Conservation (phyloP, 2,888 invertebrate species). For the Micropterix aruncella region DNA sequence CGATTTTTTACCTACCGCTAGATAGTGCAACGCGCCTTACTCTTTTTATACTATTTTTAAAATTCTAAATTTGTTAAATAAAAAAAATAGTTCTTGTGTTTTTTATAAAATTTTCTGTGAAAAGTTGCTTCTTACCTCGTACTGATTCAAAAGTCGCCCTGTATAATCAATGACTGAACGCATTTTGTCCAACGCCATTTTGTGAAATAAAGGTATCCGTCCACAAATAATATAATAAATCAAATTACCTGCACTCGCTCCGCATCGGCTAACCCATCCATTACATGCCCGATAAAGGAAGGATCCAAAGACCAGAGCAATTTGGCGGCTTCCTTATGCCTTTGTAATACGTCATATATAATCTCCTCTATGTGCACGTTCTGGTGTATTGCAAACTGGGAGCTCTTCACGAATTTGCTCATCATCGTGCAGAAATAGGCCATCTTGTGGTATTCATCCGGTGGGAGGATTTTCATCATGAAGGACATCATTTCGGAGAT, state of each 20-base stretch:
- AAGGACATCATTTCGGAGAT: conserved; percentile 23
- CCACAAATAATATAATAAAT: too few species aligned
- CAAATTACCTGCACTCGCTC: conserved; percentile 32
- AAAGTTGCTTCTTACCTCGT: conserved; percentile 5
- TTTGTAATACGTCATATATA: conserved; percentile 25
- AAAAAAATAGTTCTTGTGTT: too few species aligned
- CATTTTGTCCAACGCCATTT: neutral
- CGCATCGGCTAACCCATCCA: conserved; percentile 30
- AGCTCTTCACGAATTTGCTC: conserved; percentile 26
- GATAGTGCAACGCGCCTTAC: too few species aligned
- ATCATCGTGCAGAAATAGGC: conserved; percentile 29
- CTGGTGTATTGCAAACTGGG: conserved; percentile 22
- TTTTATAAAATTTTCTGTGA: too few species aligned
- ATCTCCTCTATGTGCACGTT: conserved; percentile 30
- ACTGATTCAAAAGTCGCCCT: too few species aligned
- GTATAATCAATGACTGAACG: neutral
- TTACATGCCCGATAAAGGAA: conserved; percentile 21
- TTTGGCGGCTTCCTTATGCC: conserved; percentile 24
- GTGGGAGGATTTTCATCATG: conserved; percentile 22
- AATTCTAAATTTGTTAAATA: too few species aligned
- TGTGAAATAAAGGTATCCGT: too few species aligned
- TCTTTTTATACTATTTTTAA: too few species aligned
- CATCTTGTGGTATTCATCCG: conserved; percentile 22
- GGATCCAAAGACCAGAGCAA: conserved; percentile 21
- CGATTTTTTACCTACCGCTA: too few species aligned